A percentile compares a stretch with the other conserved stretches of the same genome.
These are phyloP conservation scores for Pterois miles DNA, from an alignment of 2,797 vertebrate species.

Conservation along the genomic window DNA sequence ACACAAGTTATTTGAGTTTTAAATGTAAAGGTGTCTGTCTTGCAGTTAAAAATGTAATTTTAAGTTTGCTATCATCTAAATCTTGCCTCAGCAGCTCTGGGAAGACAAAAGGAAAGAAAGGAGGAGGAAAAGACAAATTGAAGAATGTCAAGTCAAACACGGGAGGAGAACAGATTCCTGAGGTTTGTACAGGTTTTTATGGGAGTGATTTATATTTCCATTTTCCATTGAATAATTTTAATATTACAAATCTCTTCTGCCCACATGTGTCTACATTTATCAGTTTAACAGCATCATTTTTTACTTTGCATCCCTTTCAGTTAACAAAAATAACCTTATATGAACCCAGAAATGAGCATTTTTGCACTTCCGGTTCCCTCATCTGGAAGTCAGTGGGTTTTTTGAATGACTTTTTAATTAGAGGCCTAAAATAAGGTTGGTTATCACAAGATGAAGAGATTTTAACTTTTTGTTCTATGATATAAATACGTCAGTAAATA, in stretches of 20 bases:
- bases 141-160: constrained; percentile 77
- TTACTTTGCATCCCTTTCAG: not conserved
- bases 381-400: too few species aligned
- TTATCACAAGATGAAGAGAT: too few species aligned
- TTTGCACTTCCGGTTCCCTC: too few species aligned
- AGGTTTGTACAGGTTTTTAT: constrained; percentile 74
- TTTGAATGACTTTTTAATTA: too few species aligned
- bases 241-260: not conserved
- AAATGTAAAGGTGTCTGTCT: not conserved
- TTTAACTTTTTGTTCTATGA: too few species aligned
- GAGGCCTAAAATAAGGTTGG: too few species aligned
- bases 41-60: not conserved
- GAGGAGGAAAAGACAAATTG: constrained; percentile 85
- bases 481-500: too few species aligned
- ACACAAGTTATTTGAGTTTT: not conserved
- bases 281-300: not conserved
- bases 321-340: too few species aligned
- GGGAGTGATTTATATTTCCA: not conserved
- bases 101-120: constrained; percentile 90
- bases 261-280: not conserved
- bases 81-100: constrained; percentile 72
- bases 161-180: constrained; percentile 73
- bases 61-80: not conserved
- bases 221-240: not conserved
- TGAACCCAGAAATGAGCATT: too few species aligned